Base-by-base conservation (phyloP, 2,113 vertebrate species). In the Saimiri boliviensis region DNA sequence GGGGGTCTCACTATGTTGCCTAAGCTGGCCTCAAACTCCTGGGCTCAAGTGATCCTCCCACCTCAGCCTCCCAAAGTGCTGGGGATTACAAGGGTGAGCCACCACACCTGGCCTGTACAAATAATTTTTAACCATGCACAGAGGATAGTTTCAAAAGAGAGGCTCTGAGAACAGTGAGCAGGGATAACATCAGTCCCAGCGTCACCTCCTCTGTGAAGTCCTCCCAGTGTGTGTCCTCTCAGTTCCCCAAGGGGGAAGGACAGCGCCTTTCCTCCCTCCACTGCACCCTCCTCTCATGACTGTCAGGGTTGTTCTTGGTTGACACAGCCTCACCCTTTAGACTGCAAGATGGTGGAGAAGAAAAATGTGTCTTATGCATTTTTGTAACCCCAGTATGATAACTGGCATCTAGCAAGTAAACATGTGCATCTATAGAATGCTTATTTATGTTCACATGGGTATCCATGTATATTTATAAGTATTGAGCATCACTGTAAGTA, bases 241-340 rank as follows among this genome's bases (percentile, higher is more conserved):
- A 0, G 8, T 66, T 37, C 71, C 73, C 45, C 25, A 49, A 2
- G 70, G 9, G 45, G 23, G 8, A 17, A 20, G 19, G 20, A 56
- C 79, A 42, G 27, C 6, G 3, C 6, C 47, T 21, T 83, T 21
- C 21, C 70, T 20, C 19, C 23, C 70, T 20, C 23, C 13, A 0
- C 32, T 27, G 47, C n/a, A 14, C 54, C 25, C 68, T 89, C 63
- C 32, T 7, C 27, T 54, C 92, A 42, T 17, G 27, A 9, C n/a
- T 2, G 4, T 12, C 37, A 6, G 30, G 66, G 68, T 92, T 12
- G 0, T 32, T 37, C 23, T 20, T 2, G 0, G 13, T 47, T 86
- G 71, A 14, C 12, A 4, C 60, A 54, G 82, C 45, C 52, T 49
- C 40, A 47, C 4, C 83, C 71, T 71, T 2, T 14, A n/a, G 60